These are phyloP conservation scores for Parnassius apollo DNA, from an alignment of 2,888 invertebrate species.

Conservation along the genomic window DNA sequence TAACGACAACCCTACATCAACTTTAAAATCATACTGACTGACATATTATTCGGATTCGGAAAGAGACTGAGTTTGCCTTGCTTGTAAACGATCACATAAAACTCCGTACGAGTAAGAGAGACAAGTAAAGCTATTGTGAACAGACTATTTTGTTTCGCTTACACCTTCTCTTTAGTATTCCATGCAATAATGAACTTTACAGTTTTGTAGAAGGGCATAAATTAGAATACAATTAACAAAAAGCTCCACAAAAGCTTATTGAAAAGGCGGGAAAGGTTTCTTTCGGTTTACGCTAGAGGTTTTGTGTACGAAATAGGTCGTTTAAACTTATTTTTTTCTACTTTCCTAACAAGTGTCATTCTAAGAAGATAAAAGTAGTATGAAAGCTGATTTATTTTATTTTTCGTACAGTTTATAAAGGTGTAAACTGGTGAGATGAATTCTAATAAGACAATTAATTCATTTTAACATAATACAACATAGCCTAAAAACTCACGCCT, in stretches of 20 bases:
- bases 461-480: too few relatives aligned
- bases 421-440: too few relatives aligned
- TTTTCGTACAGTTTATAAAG: too few relatives aligned
- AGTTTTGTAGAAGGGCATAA: neutral
- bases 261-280: constrained; percentile 60
- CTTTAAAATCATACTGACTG: constrained; percentile 49
- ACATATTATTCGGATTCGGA: constrained; percentile 13
- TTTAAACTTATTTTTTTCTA: constrained; percentile 28
- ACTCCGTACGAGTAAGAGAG: constrained; percentile 45
- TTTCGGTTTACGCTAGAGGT: constrained; percentile 31
- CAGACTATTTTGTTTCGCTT: constrained; percentile 35
- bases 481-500: too few relatives aligned
- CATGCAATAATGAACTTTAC: constrained; percentile 7
- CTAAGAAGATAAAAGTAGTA: too few relatives aligned
- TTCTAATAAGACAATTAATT: too few relatives aligned
- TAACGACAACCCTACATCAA: constrained; percentile 36
- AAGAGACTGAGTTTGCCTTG: constrained; percentile 27
- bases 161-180: neutral
- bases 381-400: too few relatives aligned
- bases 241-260: constrained; percentile 33
- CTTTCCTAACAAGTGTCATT: constrained; percentile 14
- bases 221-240: neutral
- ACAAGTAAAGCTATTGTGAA: constrained; percentile 40
- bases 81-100: constrained; percentile 25
- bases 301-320: constrained; percentile 10